A percentile compares a stretch with the other conserved stretches of the same genome.
phyloP scores from a whole-genome alignment of 2,797 vertebrate species.

The Rhinichthys osculus region DNA sequence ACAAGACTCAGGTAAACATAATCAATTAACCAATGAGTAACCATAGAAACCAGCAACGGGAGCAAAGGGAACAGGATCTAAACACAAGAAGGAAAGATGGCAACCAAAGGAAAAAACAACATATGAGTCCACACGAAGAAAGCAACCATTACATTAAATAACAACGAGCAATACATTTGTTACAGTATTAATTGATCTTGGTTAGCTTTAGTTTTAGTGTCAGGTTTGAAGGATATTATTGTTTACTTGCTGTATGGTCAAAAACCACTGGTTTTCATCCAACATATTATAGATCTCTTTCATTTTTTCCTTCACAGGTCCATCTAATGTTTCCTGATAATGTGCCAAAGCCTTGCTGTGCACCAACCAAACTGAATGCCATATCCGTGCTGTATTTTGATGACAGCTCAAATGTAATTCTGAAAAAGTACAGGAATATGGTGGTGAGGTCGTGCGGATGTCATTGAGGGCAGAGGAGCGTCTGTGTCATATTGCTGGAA shows the following conservation, averaged over 20 bases:
- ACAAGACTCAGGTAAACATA: neutral
- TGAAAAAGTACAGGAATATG: conserved; percentile 99
- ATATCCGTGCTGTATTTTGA: conserved; percentile 99
- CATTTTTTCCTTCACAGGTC: conserved; percentile 80
- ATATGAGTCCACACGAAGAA: neutral
- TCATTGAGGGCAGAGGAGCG: conserved; percentile 80
- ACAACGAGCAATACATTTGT: neutral
- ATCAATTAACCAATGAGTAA: neutral
- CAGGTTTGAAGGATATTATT: neutral
- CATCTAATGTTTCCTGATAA: conserved; percentile 99
- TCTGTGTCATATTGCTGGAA: conserved; percentile 71
- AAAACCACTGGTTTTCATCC: neutral
- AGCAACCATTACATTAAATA: neutral
- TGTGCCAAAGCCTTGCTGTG: conserved; percentile 98
- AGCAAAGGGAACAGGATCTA: neutral
- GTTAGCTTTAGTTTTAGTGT: neutral
- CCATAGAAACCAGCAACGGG: neutral
- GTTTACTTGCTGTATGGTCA: neutral
- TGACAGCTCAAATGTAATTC: conserved; percentile 98
- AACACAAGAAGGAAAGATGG: neutral
- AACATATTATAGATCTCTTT: neutral
- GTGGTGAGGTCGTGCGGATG: conserved; percentile 98
- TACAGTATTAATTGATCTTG: neutral
- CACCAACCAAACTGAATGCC: conserved; percentile 97
- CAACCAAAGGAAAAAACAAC: neutral